These are phyloP conservation scores for Lumbricus terrestris DNA, from an alignment of 2,888 invertebrate species.

Conservation along the genomic window DNA sequence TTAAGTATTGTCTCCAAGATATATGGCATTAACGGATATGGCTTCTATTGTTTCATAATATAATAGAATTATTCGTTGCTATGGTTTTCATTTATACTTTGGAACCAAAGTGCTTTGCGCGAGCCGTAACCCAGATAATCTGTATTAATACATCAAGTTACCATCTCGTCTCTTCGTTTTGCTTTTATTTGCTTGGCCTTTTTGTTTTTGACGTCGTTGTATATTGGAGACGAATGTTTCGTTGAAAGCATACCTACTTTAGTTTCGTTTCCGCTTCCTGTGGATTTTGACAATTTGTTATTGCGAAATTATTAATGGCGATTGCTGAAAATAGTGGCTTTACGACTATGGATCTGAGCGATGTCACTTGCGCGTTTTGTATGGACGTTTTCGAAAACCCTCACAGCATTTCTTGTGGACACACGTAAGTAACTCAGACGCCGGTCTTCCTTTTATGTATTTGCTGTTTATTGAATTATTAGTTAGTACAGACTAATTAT, in stretches of 20 bases:
- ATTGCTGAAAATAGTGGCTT: neutral
- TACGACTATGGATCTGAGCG: neutral
- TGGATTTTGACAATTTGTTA: slow-evolving; percentile 3
- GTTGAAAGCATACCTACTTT: neutral
- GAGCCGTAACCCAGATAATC: neutral
- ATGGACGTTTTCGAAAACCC: slow-evolving; percentile 36
- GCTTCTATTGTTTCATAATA: neutral
- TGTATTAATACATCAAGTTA: neutral
- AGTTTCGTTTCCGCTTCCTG: slow-evolving; percentile 3
- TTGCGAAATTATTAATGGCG: neutral
- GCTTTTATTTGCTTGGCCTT: neutral
- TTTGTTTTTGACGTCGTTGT: neutral
- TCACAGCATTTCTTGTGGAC: slow-evolving; percentile 32
- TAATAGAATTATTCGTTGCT: neutral
- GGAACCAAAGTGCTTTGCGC: neutral
- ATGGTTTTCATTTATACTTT: neutral
- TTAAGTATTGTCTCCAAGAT: too few relatives aligned
- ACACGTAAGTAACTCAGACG: slow-evolving; percentile 22
- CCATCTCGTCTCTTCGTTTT: neutral
- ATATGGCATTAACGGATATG: too few relatives aligned
- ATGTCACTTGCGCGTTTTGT: slow-evolving; percentile 30
- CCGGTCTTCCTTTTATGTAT: neutral
- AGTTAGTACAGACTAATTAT: too few relatives aligned
- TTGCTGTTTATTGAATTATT: neutral
- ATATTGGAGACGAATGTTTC: neutral